Evolutionary conservation across 2,888 invertebrate genomes (phyloP).

Genomic region (Metalampra italica): DNA sequence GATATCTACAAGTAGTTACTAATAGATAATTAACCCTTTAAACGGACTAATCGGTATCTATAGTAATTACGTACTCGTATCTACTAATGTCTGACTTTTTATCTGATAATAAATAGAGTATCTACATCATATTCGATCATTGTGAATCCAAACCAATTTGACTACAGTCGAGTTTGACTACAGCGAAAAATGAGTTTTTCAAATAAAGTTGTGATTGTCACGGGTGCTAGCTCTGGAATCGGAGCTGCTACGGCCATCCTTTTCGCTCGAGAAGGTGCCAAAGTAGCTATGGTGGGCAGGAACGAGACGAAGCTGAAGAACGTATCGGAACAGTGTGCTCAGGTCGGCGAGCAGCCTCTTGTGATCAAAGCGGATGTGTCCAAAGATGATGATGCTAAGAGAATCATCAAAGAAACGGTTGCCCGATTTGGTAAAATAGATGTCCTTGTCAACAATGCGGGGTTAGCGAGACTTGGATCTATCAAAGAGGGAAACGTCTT

Average conservation of each 20-base stretch:
- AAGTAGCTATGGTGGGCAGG: constrained; percentile 80
- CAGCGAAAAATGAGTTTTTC: constrained; percentile 15
- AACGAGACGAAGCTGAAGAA: constrained; percentile 80
- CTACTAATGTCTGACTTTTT: too few relatives aligned
- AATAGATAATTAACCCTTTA: too few relatives aligned
- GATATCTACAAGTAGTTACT: too few relatives aligned
- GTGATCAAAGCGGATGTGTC: constrained; percentile 34
- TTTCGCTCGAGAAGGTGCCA: constrained; percentile 80
- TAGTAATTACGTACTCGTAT: too few relatives aligned
- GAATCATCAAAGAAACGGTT: constrained; percentile 29
- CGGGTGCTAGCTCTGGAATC: constrained; percentile 83
- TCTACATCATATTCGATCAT: too few relatives aligned
- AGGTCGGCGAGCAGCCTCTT: constrained; percentile 15
- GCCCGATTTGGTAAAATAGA: constrained; percentile 33
- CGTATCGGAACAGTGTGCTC: constrained; percentile 47
- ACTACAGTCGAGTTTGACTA: too few relatives aligned
- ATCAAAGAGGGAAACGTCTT: constrained; percentile 22
- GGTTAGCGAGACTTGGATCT: constrained; percentile 15
- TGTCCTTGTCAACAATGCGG: constrained; percentile 41
- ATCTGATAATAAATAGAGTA: too few relatives aligned
- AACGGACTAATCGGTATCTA: too few relatives aligned
- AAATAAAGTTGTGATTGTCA: constrained; percentile 70
- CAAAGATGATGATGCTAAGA: constrained; percentile 29
- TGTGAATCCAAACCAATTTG: too few relatives aligned
- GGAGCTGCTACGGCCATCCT: constrained; percentile 81